Conservation (phyloP, 2,888 invertebrate genomes). For the Noctua fimbriata region DNA sequence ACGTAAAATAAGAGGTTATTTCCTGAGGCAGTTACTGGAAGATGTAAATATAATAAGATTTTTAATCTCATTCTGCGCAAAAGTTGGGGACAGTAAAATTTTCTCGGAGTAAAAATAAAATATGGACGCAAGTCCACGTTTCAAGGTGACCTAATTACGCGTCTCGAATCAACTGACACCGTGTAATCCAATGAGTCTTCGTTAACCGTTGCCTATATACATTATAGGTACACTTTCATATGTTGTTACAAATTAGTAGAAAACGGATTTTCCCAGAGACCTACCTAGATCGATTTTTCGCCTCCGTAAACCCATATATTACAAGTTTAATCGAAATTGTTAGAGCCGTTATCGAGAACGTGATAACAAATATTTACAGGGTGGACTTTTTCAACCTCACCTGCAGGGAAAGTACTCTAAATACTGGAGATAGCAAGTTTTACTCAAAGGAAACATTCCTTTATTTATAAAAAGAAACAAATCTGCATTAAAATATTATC, state of each 20-base stretch:
- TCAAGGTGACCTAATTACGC: constrained; percentile 71
- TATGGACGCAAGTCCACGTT: constrained; percentile 60
- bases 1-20: constrained; percentile 25
- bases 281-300: neutral
- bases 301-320: neutral
- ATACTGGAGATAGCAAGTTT: too few species aligned
- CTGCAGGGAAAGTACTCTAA: too few species aligned
- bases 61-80: constrained; percentile 53
- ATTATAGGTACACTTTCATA: constrained; percentile 24
- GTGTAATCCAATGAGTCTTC: constrained; percentile 68
- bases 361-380: neutral
- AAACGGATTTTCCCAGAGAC: neutral
- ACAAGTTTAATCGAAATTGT: neutral
- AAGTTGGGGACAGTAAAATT: constrained; percentile 43
- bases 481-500: too few species aligned
- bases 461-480: too few species aligned
- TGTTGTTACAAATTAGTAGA: constrained; percentile 9
- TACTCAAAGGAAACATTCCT: too few species aligned
- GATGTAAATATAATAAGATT: constrained; percentile 50
- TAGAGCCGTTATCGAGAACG: neutral
- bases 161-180: constrained; percentile 68
- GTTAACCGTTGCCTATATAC: constrained; percentile 61
- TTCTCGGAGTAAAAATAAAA: constrained; percentile 59
- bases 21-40: constrained; percentile 32
- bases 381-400: too few species aligned